These are phyloP conservation scores for Clarias macrocephalus DNA, from an alignment of 2,113 vertebrate species.

Conservation along the genomic window DNA sequence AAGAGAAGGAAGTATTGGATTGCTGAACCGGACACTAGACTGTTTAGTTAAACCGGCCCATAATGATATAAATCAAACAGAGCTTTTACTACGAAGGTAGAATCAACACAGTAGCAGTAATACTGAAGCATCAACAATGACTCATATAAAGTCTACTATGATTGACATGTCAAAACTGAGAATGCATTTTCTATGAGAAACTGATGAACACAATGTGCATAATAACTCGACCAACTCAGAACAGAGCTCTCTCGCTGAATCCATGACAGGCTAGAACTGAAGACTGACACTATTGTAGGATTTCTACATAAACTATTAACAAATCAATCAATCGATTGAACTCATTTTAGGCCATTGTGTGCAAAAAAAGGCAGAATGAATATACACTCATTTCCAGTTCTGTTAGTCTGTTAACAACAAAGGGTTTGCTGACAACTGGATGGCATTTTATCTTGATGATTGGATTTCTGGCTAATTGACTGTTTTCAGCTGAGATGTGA, in stretches of 20 bases:
- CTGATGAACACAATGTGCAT: neutral
- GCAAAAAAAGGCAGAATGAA: neutral
- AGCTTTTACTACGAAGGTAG: neutral
- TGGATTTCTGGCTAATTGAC: slow-evolving; percentile 23
- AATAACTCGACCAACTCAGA: neutral
- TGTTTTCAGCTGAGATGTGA: neutral
- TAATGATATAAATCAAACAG: neutral
- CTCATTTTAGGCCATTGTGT: neutral
- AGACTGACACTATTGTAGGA: neutral
- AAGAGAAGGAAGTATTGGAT: neutral
- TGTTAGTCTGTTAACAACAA: neutral
- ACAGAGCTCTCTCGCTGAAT: neutral
- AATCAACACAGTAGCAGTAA: neutral
- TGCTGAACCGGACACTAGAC: neutral
- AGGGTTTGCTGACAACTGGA: slow-evolving; percentile 9
- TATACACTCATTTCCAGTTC: neutral
- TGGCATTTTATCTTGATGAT: slow-evolving; percentile 6
- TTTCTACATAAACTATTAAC: slow-evolving; percentile 1
- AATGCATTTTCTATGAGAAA: neutral
- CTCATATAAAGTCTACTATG: neutral
- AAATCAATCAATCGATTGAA: neutral
- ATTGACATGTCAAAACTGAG: slow-evolving; percentile 14
- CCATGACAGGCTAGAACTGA: neutral
- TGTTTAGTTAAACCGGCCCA: neutral
- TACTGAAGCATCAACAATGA: slow-evolving; percentile 19